These are phyloP conservation scores for Elanoides forficatus DNA, from an alignment of 2,113 vertebrate genomes.

Conservation along the genomic window DNA sequence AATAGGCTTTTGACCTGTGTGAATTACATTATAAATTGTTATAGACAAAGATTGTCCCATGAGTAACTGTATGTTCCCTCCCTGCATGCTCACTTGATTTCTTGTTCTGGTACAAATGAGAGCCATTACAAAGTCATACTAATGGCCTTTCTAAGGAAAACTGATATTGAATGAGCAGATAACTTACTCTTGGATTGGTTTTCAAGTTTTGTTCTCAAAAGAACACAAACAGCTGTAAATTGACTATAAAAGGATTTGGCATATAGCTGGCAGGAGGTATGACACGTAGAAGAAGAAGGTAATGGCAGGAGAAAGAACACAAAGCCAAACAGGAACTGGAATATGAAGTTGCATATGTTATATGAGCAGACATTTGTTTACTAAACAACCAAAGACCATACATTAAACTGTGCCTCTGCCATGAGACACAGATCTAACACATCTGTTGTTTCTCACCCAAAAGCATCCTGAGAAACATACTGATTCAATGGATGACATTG, in stretches of 20 bases:
- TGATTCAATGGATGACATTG: not conserved
- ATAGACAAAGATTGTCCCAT: not conserved
- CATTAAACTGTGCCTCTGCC: not conserved
- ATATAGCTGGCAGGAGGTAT: not conserved
- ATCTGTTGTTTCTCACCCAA: not conserved
- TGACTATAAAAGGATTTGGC: not conserved
- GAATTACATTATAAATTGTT: not conserved
- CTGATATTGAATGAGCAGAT: not conserved
- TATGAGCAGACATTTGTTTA: not conserved
- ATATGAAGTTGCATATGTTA: not conserved
- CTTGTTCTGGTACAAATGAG: not conserved
- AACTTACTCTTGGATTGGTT: not conserved
- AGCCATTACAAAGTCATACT: not conserved
- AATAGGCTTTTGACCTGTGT: not conserved
- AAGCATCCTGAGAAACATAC: not conserved
- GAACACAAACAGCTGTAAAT: not conserved
- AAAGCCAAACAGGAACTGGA: not conserved
- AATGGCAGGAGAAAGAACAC: not conserved
- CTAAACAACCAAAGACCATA: not conserved
- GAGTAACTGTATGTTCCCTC: not conserved
- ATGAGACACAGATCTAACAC: not conserved
- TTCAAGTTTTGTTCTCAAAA: not conserved
- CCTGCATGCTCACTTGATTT: not conserved
- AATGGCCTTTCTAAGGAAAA: not conserved
- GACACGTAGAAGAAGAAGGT: accelerated